Percentiles rank a stretch among this genome's conserved stretches.
These are phyloP conservation scores for Chaetodon trifasciatus DNA, from an alignment of 2,797 vertebrate species.

Conservation along the genomic window DNA sequence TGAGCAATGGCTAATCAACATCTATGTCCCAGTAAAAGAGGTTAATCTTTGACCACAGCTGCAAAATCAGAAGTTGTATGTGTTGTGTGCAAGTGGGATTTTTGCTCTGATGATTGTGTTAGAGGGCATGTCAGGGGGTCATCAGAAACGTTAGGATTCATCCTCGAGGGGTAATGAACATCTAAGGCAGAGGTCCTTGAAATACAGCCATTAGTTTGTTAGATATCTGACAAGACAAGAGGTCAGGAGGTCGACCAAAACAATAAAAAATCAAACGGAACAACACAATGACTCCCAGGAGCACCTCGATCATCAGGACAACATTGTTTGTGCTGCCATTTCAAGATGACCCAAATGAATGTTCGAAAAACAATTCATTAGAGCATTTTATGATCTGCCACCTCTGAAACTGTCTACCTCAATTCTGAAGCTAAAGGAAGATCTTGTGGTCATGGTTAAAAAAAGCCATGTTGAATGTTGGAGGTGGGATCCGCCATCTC, in stretches of 20 bases:
- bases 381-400: background rate
- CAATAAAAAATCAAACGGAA: background rate
- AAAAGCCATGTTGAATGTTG: too few relatives aligned
- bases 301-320: background rate
- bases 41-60: constrained; percentile 16
- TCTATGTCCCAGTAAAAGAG: background rate
- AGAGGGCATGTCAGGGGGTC: background rate
- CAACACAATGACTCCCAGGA: background rate
- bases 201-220: background rate
- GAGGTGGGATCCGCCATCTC: too few relatives aligned
- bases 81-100: constrained; percentile 1
- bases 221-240: background rate
- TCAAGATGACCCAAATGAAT: background rate
- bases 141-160: background rate
- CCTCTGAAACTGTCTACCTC: background rate
- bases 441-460: too few relatives aligned
- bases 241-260: constrained; percentile 7
- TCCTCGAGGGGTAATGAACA: background rate
- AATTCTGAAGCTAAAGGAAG: background rate
- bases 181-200: background rate
- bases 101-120: background rate
- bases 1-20: background rate
- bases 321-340: background rate
- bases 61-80: constrained; percentile 13
- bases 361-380: background rate